Evolutionary conservation across 92 coral and sea anemone genomes (phyloP).

Genomic region (Montipora capitata): DNA sequence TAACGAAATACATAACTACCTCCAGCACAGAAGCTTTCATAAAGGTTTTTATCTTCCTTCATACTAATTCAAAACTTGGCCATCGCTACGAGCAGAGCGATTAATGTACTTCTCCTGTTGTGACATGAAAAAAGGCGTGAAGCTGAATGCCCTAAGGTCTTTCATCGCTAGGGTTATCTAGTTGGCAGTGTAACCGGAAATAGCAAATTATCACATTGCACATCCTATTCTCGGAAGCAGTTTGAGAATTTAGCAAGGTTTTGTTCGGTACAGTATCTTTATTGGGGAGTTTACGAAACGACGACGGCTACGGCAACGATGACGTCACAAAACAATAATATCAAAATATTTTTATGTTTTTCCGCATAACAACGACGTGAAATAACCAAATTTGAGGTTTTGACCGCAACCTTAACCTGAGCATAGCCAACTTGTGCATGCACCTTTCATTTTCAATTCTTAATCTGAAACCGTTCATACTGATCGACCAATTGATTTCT

Average conservation of each 20-base stretch:
- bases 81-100: background rate
- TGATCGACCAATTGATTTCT: too few relatives aligned
- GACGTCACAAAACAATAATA: too few relatives aligned
- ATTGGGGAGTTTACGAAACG: background rate
- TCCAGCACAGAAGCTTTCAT: too few relatives aligned
- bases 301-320: too few relatives aligned
- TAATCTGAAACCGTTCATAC: too few relatives aligned
- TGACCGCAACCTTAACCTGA: too few relatives aligned
- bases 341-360: too few relatives aligned
- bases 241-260: background rate
- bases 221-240: background rate
- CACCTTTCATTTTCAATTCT: background rate
- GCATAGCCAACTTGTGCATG: background rate
- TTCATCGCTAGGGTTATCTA: constrained; percentile 40
- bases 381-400: too few relatives aligned
- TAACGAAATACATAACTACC: background rate
- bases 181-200: constrained; percentile 46
- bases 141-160: background rate
- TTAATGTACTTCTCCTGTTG: constrained; percentile 5
- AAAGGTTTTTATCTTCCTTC: background rate
- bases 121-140: constrained; percentile 31
- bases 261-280: background rate
- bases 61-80: background rate
- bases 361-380: too few relatives aligned
- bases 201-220: constrained; percentile 64